phyloP scores from a whole-genome alignment of 2,113 vertebrate genomes.

The Polyodon spathula region DNA sequence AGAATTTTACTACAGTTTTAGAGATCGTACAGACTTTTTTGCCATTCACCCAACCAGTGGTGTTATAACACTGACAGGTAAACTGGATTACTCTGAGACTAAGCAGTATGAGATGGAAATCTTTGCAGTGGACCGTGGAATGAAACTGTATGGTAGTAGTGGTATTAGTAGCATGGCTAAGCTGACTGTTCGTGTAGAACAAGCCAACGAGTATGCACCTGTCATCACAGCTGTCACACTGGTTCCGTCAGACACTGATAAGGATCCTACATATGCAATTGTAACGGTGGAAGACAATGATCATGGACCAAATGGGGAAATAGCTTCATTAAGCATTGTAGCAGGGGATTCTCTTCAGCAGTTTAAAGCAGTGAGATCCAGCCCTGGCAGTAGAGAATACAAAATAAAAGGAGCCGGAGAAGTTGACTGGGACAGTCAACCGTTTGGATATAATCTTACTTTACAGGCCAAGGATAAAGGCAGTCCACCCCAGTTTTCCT shows the following conservation, averaged over 20 bases:
- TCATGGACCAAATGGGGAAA: constrained; percentile 80
- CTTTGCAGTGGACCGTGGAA: constrained; percentile 85
- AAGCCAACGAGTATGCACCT: constrained; percentile 80
- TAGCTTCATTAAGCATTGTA: constrained; percentile 83
- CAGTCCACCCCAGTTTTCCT: constrained; percentile 78
- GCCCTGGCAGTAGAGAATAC: constrained; percentile 86
- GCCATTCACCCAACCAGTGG: constrained; percentile 93
- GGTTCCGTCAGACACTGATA: constrained; percentile 66
- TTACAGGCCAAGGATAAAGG: constrained; percentile 96
- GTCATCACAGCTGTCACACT: constrained; percentile 68
- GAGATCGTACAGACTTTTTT: constrained; percentile 88
- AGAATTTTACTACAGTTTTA: constrained; percentile 96
- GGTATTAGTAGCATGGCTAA: constrained; percentile 94
- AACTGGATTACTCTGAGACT: constrained; percentile 72
- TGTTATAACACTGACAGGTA: constrained; percentile 76
- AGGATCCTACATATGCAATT: constrained; percentile 76
- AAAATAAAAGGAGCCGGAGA: constrained; percentile 74
- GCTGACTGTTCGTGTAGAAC: constrained; percentile 76
- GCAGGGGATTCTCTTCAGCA: constrained; percentile 82
- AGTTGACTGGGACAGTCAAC: constrained; percentile 80
- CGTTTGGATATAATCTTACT: constrained; percentile 89
- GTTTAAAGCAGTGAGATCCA: constrained; percentile 75
- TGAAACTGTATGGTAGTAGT: constrained; percentile 92
- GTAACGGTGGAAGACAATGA: constrained; percentile 84
- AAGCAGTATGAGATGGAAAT: constrained; percentile 84